Base-by-base conservation (phyloP, 2,888 invertebrate genomes). In the Sminthurinus aureus region DNA sequence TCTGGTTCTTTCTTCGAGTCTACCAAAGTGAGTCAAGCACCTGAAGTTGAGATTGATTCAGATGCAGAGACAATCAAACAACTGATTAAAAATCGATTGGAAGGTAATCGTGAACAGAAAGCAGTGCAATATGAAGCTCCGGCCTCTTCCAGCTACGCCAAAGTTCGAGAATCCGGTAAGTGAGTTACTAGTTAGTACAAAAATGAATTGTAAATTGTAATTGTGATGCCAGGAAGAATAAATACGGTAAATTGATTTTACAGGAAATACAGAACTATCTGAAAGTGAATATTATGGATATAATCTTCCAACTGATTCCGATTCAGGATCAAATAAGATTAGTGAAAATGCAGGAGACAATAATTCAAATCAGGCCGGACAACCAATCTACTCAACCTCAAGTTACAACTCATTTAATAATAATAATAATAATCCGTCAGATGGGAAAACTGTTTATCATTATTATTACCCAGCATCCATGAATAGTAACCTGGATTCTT, bases 381-480 rank as follows among this genome's bases (percentile, higher is more conserved):
- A 52, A 78, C 24, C 20, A 64, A 79, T 12, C 22, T 15, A 80
- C 9, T 58, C 64, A 81, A 18, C n/a, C 74, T 24, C 11, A 24
- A 9, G n/a, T 52, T 12, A 13, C 1, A 26, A 64, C 24, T 12
- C 13, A 24, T 8, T 22, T 18, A 13, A 67, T n/a, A n/a, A n/a
- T n/a, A n/a, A n/a, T n/a, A n/a, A n/a, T n/a, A n/a, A 26, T 12
- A 22, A 78, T 13, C 20, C 78, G 0, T 26, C 58, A n/a, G 83
- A 83, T 64, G 79, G n/a, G 15, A 79, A 83, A 51, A 79, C 64
- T 79, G 79, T 83, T n/a, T 83, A 83, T 75, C 58, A 83, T 52
- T 79, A 79, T 50, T 83, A 83, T 38, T 83, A 83, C 75, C 83
- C 83, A 15, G 74, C 79, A n/a, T 73, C 83, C 12, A 75, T 79